Evolutionary conservation across 2,888 invertebrate species (phyloP).

Genomic region (Chrysolina oricalcia): DNA sequence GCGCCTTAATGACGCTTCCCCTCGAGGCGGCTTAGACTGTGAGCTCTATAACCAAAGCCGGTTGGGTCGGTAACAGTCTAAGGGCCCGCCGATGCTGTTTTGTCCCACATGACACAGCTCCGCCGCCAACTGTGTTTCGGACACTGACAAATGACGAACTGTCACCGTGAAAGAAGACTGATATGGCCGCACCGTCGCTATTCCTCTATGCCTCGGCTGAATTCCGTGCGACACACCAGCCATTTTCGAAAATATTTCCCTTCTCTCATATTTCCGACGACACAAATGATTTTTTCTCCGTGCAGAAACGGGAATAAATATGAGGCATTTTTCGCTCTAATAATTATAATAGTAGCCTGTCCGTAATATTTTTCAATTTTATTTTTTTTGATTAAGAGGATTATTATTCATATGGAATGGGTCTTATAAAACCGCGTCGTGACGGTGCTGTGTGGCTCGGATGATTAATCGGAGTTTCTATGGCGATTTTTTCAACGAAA

Average conservation of each 20-base stretch:
- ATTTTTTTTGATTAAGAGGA: slow-evolving; percentile 63
- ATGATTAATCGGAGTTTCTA: slow-evolving; percentile 3
- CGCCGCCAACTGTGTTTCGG: slow-evolving; percentile 72
- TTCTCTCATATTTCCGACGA: slow-evolving; percentile 67
- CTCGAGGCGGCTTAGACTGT: slow-evolving; percentile 67
- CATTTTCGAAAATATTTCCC: slow-evolving; percentile 70
- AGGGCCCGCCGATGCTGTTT: slow-evolving; percentile 70
- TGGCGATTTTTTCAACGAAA: slow-evolving; percentile 5
- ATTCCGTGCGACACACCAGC: slow-evolving; percentile 68
- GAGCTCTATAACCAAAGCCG: slow-evolving; percentile 49
- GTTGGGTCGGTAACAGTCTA: slow-evolving; percentile 64
- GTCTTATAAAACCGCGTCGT: slow-evolving; percentile 53
- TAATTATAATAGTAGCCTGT: slow-evolving; percentile 69
- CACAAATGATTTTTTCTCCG: slow-evolving; percentile 60
- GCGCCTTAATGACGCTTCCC: slow-evolving; percentile 73
- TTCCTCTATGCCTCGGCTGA: slow-evolving; percentile 69
- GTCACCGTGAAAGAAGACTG: slow-evolving; percentile 74
- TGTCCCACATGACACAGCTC: slow-evolving; percentile 73
- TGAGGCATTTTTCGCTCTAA: slow-evolving; percentile 68
- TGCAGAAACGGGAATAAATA: slow-evolving; percentile 69
- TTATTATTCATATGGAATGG: slow-evolving; percentile 60
- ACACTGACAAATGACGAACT: slow-evolving; percentile 75
- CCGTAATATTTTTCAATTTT: slow-evolving; percentile 70
- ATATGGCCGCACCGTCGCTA: slow-evolving; percentile 72
- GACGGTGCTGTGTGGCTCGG: slow-evolving; percentile 35